Percentiles rank a stretch among this genome's conserved stretches.
Conservation (phyloP, 1,140 invertebrate genomes). For the Drosophila willistoni region DNA sequence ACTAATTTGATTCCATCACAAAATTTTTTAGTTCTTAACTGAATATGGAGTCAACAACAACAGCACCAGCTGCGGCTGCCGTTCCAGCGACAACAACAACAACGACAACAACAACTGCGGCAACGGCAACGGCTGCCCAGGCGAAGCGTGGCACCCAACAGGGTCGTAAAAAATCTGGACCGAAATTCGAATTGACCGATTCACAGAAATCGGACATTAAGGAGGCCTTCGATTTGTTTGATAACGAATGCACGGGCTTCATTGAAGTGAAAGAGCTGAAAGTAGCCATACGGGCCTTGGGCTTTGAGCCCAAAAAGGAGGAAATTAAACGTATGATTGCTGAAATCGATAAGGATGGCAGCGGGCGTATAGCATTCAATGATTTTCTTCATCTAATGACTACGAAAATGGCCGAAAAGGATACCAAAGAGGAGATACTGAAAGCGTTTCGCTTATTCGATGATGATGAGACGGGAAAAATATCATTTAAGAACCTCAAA, state of each 20-base stretch:
- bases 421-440: slow-evolving; percentile 97
- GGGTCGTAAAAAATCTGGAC: slow-evolving; percentile 86
- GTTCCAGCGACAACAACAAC: slow-evolving; percentile 5
- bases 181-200: slow-evolving; percentile 92
- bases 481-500: slow-evolving; percentile 98
- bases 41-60: slow-evolving; percentile 56
- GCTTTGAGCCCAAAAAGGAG: slow-evolving; percentile 98
- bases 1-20: slow-evolving; percentile 20
- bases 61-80: slow-evolving; percentile 33
- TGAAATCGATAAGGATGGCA: slow-evolving; percentile 94
- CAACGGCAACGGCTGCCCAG: slow-evolving; percentile 24
- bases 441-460: slow-evolving; percentile 98
- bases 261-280: slow-evolving; percentile 97
- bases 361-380: slow-evolving; percentile 93
- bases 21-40: slow-evolving; percentile 23
- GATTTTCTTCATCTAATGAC: slow-evolving; percentile 97
- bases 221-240: slow-evolving; percentile 98
- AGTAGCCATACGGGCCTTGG: slow-evolving; percentile 95
- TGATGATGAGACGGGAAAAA: slow-evolving; percentile 96
- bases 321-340: slow-evolving; percentile 97
- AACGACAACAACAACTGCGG: slow-evolving; percentile 6
- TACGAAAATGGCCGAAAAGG: slow-evolving; percentile 97
- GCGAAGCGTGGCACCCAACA: slow-evolving; percentile 56
- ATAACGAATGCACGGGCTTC: slow-evolving; percentile 92
- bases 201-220: slow-evolving; percentile 96